Base-by-base conservation (phyloP, 2,797 vertebrate species). In the Botia kubotai region DNA sequence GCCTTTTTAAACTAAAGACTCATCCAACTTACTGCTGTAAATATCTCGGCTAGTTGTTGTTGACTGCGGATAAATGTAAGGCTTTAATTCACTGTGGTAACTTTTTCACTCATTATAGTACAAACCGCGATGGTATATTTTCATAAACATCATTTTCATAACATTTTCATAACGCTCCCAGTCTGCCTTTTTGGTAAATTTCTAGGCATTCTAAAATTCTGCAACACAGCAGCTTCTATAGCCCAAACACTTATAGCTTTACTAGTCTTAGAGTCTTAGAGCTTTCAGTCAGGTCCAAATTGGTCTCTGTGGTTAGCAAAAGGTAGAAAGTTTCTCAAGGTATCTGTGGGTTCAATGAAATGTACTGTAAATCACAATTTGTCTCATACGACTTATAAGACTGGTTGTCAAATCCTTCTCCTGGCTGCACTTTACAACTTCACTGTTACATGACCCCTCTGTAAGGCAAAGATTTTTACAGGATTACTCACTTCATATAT, bases 331-430 rank as follows among this genome's bases (percentile, higher is more conserved):
- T 62, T 77, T 82, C 69, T 77, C 75, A 72, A 52, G 39, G 75
- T 48, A 43, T 66, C 52, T 72, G 63, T 16, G 36, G 29, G 75
- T 82, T 68, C 62, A 78, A 82, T 78, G 75, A 78, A 52, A 65
- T 48, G 5, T 39, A 72, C 43, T 46, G 43, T 46, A 46, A 53
- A 8, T 62, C 8, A 36, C 19, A 50, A 50, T 33, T 72, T 50
- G 50, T 58, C 58, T 67, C 3, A 21, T 13, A 67, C 21, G 36
- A 77, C 36, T 77, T 72, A 23, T 60, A 72, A 77, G 21, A 58
- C 53, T 48, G 52, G 58, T 72, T 71, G 36, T 7, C 2, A 29
- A 66, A 23, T 77, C 14, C 48, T 21, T 43, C 39, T 43, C 8
- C 33, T 46, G 36, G 57, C 50, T 23, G 65, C n/a, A 53, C 50